These are phyloP conservation scores for Drosophila jambulina DNA, from an alignment of 1,140 invertebrate species.

Conservation along the genomic window DNA sequence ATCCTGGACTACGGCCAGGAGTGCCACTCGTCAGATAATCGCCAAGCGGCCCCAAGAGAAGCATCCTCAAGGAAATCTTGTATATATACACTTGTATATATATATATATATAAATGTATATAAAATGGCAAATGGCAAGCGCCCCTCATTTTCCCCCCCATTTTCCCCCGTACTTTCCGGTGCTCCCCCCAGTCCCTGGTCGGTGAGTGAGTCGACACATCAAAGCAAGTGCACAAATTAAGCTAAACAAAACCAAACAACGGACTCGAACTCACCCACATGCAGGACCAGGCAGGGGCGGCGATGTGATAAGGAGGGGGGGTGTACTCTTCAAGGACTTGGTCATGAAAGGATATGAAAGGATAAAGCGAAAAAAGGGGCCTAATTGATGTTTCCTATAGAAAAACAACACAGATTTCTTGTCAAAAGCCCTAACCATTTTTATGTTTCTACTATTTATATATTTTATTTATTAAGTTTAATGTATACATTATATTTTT, in stretches of 20 bases:
- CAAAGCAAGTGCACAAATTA: constrained; percentile 81
- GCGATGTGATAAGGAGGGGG: background rate
- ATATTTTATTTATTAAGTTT: background rate
- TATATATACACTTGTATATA: constrained; percentile 14
- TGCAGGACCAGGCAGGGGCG: constrained; percentile 19
- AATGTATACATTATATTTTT: background rate
- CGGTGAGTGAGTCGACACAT: constrained; percentile 64
- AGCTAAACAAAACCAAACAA: constrained; percentile 77
- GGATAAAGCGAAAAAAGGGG: background rate
- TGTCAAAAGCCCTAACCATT: background rate
- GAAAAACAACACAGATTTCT: background rate
- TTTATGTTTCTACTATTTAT: background rate
- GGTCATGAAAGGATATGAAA: background rate
- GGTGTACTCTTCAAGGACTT: background rate
- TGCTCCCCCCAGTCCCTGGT: background rate
- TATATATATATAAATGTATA: constrained; percentile 11
- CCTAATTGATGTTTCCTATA: background rate
- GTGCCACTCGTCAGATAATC: constrained; percentile 54
- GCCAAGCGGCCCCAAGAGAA: constrained; percentile 45
- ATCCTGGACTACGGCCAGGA: constrained; percentile 34
- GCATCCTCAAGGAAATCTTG: constrained; percentile 38
- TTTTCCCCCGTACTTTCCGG: constrained; percentile 9
- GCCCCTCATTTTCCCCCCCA: background rate
- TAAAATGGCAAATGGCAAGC: constrained; percentile 38
- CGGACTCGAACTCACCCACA: constrained; percentile 32